Base-by-base conservation (phyloP, 2,113 vertebrate genomes). In the Dendrocopos noguchii region DNA sequence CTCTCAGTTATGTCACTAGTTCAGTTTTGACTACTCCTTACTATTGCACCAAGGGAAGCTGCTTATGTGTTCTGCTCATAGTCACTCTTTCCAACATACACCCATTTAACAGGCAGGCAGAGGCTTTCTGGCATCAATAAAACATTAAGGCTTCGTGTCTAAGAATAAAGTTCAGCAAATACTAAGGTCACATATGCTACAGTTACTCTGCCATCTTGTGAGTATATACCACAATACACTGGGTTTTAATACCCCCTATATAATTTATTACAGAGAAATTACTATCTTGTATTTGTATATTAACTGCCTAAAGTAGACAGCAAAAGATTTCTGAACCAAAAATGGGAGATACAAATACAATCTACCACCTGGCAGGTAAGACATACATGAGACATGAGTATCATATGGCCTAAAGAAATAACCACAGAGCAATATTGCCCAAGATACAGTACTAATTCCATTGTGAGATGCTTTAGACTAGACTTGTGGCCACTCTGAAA, bases 161-260 rank as follows among this genome's bases (percentile, higher is more conserved):
- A 90, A 85, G 91, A 39, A 1, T 11, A 65, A 77, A 64, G 88
- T 74, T 60, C 42, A 87, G 67, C 39, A 91, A 66, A 91, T 59
- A 47, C 33, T 86, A 86, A 85, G 75, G 70, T 76, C 87, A 88
- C 15, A 71, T 73, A 74, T 25, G 16, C 68, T 92, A 91, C 92
- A 83, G 79, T 84, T 85, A 95, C 94, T 91, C 92, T 96, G 94
- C 96, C 95, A 95, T 90, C 94, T 96, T 94, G 90, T 96, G 94
- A 91, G 34, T 60, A 70, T 46, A 50, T 33, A 72, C 27, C n/a
- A 80, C 57, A 90, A 66, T 53, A 90, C 83, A 94, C 65, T 25
- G 34, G 1, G 36, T 83, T 77, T 74, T 10, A 34, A 42, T 36
- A 78, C 24, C 42, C 53, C 39, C 27, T 29, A 7, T 39, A 39